Evolutionary conservation across 2,797 vertebrate genomes (phyloP).

Genomic region (Phaenicophaeus curvirostris): DNA sequence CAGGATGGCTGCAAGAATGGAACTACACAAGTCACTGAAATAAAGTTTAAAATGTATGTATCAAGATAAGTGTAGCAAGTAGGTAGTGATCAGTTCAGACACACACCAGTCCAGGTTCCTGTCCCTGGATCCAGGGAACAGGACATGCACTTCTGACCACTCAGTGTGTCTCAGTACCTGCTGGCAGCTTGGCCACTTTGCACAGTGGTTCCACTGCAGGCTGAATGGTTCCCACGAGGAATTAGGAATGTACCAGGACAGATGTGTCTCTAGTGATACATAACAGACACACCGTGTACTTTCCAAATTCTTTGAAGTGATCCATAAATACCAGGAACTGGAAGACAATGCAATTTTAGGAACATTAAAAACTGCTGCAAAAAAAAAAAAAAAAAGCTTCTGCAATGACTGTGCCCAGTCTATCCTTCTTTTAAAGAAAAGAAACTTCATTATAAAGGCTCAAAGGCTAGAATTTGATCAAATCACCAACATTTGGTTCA

Average conservation of each 20-base stretch:
- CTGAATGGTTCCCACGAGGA: neutral
- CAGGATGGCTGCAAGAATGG: neutral
- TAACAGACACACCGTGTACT: neutral
- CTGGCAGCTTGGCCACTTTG: neutral
- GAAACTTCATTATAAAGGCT: neutral
- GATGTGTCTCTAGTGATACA: neutral
- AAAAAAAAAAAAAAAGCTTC: neutral
- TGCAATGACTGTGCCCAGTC: neutral
- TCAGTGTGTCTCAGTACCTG: neutral
- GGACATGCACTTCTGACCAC: neutral
- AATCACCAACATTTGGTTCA: too few species aligned
- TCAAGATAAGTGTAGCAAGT: neutral
- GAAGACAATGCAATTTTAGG: neutral
- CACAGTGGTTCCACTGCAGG: accelerated
- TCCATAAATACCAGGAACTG: neutral
- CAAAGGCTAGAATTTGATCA: too few species aligned
- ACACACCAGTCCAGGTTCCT: neutral
- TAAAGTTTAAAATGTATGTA: neutral
- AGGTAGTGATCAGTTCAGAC: neutral
- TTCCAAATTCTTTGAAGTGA: neutral
- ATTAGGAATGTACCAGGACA: neutral
- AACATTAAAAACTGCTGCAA: neutral
- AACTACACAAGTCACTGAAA: neutral
- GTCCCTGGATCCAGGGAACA: neutral
- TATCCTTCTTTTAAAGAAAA: neutral